phyloP scores from a whole-genome alignment of 2,888 invertebrate species.

The Tortricodes alternella region DNA sequence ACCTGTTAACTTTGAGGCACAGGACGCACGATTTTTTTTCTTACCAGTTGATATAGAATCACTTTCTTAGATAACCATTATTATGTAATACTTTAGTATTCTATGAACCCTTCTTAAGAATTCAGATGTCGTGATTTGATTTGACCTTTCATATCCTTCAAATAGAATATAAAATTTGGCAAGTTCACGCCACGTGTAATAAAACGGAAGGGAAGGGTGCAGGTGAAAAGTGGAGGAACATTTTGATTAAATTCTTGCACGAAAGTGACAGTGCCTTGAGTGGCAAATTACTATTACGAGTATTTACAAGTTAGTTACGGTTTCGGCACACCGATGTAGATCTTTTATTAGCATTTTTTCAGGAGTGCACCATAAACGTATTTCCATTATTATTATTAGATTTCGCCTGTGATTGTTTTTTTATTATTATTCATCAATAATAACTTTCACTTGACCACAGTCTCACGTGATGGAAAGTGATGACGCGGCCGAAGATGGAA shows the following conservation, averaged over 20 bases:
- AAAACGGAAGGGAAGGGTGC: slow-evolving; percentile 1
- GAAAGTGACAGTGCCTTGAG: neutral
- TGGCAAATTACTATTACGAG: neutral
- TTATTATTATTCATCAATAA: no score
- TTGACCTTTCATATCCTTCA: slow-evolving; percentile 8
- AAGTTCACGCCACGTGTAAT: slow-evolving; percentile 16
- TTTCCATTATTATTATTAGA: no score
- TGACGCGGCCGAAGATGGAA: no score
- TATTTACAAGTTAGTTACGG: neutral
- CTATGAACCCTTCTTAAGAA: neutral
- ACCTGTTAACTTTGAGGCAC: no score
- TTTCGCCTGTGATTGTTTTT: no score
- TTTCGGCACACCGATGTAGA: neutral
- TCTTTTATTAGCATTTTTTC: neutral
- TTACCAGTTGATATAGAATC: no score
- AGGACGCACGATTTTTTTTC: no score
- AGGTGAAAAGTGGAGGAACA: neutral
- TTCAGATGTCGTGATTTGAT: slow-evolving; percentile 7
- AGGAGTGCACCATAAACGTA: neutral
- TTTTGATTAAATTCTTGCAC: neutral
- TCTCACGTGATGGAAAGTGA: no score
- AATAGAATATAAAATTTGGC: slow-evolving; percentile 16
- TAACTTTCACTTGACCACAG: no score
- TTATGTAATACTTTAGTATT: no score
- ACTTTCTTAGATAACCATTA: no score